phyloP scores from a whole-genome alignment of 2,113 vertebrate genomes.

The Stictonetta naevosa region DNA sequence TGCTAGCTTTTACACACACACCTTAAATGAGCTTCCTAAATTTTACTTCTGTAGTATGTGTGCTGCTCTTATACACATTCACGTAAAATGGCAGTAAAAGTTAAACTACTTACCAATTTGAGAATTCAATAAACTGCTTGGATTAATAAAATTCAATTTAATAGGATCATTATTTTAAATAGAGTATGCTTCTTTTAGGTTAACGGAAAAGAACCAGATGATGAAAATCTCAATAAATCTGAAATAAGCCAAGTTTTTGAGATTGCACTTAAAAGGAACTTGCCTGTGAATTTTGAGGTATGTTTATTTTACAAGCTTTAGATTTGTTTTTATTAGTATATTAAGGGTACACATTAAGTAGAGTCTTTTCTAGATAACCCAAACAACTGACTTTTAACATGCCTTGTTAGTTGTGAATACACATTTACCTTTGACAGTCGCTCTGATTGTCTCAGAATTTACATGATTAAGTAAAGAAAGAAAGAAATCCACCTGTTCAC shows the following conservation, averaged over 20 bases:
- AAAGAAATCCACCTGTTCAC: constrained; percentile 19
- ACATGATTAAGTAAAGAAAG: neutral
- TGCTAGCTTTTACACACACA: constrained; percentile 23
- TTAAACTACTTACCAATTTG: constrained; percentile 24
- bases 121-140: constrained; percentile 38
- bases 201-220: constrained; percentile 89
- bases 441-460: neutral
- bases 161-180: constrained; percentile 67
- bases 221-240: constrained; percentile 99
- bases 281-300: constrained; percentile 99
- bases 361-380: constrained; percentile 30
- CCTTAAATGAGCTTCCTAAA: constrained; percentile 9
- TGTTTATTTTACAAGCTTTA: constrained; percentile 76
- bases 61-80: constrained; percentile 43
- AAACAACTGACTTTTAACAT: constrained; percentile 65
- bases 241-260: constrained; percentile 99
- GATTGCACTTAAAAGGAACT: constrained; percentile 97
- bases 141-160: constrained; percentile 55
- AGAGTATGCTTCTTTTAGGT: constrained; percentile 82
- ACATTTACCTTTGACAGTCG: constrained; percentile 9
- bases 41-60: neutral
- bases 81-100: neutral
- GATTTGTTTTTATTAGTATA: constrained; percentile 50
- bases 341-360: constrained; percentile 42
- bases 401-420: constrained; percentile 58